Percentiles rank a stretch among this genome's conserved stretches.
Evolutionary conservation across 2,888 invertebrate genomes (phyloP).

Genomic region (Himalopsyche anomala): DNA sequence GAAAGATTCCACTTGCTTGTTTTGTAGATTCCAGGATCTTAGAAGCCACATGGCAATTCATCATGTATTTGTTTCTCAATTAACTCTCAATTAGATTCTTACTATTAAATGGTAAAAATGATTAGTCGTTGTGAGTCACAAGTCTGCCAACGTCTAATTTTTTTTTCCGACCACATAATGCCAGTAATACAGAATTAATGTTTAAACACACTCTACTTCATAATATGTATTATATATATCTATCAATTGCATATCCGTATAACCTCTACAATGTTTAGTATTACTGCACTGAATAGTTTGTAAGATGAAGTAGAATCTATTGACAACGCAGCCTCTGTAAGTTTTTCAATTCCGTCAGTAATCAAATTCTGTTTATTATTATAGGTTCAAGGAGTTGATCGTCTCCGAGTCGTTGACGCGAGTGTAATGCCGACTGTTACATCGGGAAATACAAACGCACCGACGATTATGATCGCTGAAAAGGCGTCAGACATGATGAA

Average conservation of each 20-base stretch:
- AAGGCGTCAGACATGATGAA: constrained; percentile 82
- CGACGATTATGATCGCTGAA: constrained; percentile 82
- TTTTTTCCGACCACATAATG: no score
- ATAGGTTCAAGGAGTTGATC: constrained; percentile 80
- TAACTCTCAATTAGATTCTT: no score
- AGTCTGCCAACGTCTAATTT: no score
- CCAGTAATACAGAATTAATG: no score
- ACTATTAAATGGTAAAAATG: no score
- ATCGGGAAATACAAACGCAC: constrained; percentile 84
- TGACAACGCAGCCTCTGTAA: neutral
- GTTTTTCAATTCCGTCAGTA: neutral
- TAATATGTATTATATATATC: no score
- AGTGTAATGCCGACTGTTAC: constrained; percentile 82
- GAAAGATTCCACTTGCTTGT: neutral
- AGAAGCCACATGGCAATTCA: no score
- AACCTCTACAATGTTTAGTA: neutral
- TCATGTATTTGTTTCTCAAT: no score
- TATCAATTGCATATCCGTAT: no score
- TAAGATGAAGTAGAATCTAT: neutral
- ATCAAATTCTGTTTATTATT: constrained; percentile 58
- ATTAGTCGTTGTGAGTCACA: no score
- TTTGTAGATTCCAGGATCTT: no score
- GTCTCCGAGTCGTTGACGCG: constrained; percentile 83
- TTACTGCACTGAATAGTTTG: neutral
- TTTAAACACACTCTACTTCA: no score